Evolutionary conservation across 2,113 vertebrate genomes (phyloP), one percentile per base, ranked within the genome.

Genomic region (Gobiocypris rarus): DNA sequence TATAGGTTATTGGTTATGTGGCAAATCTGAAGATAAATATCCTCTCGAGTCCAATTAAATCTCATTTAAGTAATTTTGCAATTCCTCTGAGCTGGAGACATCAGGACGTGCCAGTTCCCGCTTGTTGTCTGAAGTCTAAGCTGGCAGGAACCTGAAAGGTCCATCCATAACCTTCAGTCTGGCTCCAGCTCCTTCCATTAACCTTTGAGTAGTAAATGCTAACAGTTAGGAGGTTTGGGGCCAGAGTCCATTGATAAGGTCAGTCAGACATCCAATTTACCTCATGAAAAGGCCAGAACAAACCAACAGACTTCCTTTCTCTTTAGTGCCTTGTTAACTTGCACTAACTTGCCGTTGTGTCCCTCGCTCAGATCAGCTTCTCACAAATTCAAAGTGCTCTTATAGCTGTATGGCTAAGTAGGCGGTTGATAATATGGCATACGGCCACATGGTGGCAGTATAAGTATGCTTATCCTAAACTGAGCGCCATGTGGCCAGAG

Each of bases 121-220:
- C 26, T 67, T 80, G 61, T 52, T 69, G 15, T 79, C 45, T 65
- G 54, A 70, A 24, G 28, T 65, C n/a, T 45, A 52, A 71, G 9
- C 15, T 76, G 73, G 8, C 34, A 76, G 34, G 26, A 65, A 71
- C 54, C 28, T 82, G 14, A 45, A 45, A n/a, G 34, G 41, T 38
- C 63, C 76, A 38, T 89, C 69, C 83, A 85, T 92, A 91, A 94
- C 93, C 93, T 95, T 95, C 84, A 91, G 75, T 88, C 73, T 85
- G 86, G 82, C 59, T 88, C 78, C 7, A 17, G 65, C 54, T 56
- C 83, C 81, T 87, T 75, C 71, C 85, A 92, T 93, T 94, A 92
- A 94, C 93, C 93, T 94, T 95, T 95, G 50, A 87, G 85, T 86
- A 78, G 83, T 86, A 93, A 93, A 93, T 93, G 93, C 90, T 91